Evolutionary conservation across 2,113 vertebrate species (phyloP), one percentile per base, ranked within the genome.

Genomic region (Peromyscus polionotus): DNA sequence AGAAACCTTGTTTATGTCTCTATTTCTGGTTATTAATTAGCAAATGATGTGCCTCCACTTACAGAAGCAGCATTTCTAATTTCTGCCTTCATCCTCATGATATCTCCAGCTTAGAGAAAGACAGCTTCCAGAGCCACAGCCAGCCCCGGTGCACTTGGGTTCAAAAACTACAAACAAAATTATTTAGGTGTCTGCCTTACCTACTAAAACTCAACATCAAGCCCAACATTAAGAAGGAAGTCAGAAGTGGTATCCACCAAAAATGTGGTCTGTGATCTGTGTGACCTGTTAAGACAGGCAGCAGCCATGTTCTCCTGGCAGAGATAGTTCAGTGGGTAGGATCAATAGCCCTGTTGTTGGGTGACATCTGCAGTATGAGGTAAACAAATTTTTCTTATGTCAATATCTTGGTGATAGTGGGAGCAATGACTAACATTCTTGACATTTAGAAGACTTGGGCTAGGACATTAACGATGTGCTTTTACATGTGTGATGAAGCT

Each of bases 41-140:
- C 5, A 61, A 75, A 28, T 5, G 6, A 0, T 54, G 14, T 72
- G 33, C 16, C 22, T 31, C 24, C 19, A 1, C 9, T 88, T 33
- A 10, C 2, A 31, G 20, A 5, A 61, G 0, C 2, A 63, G 33
- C 14, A 10, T 1, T 2, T 8, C 19, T 24, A 4, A 67, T 72
- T 9, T 45, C 22, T 88, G 28, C 26, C 36, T 28, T 26, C 5
- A 4, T 61, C 14, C 45, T 72, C 36, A 10, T n/a, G 68, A 17
- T 72, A 72, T 19, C 70, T n/a, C 36, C 17, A 72, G 19, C 20
- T 91, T 36, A 48, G n/a, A 1, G 19, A 36, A 76, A 5, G 33
- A 20, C 33, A 70, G 36, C 67, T 24, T 6, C 39, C 26, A 70
- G 39, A n/a, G 22, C 14, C 59, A 79, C 22, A 3, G 1, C 0